These are phyloP conservation scores for Craseonycteris thonglongyai DNA, from an alignment of 2,113 vertebrate species.

Conservation along the genomic window DNA sequence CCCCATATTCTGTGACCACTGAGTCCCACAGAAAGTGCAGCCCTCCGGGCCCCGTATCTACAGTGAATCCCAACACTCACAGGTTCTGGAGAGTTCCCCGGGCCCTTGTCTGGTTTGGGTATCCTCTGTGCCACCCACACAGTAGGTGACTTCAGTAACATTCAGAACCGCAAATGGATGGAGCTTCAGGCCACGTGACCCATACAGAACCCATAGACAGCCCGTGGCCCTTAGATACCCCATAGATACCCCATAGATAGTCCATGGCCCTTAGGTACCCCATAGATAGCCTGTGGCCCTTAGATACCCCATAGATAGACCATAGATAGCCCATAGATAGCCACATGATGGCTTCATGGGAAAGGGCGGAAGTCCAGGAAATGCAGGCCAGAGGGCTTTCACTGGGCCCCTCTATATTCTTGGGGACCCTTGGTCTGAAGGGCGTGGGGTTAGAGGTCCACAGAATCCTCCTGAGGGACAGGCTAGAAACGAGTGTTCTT, in stretches of 20 bases:
- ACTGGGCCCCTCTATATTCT: neutral
- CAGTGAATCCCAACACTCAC: neutral
- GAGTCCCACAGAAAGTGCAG: neutral
- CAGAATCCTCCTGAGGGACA: neutral
- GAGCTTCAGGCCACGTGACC: neutral
- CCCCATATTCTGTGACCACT: neutral
- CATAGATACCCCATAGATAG: neutral
- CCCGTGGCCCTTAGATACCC: neutral
- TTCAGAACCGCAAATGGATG: neutral
- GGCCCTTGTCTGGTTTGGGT: neutral
- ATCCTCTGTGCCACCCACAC: neutral
- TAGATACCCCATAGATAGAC: rapidly evolving
- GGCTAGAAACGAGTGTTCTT: neutral
- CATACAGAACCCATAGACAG: neutral
- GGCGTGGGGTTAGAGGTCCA: neutral
- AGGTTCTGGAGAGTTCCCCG: no score
- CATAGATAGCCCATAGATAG: neutral
- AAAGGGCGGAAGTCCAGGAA: neutral
- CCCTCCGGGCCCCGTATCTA: neutral
- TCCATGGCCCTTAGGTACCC: neutral
- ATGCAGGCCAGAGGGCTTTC: neutral
- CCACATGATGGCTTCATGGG: neutral
- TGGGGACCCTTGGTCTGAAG: neutral
- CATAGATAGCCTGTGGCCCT: neutral
- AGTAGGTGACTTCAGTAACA: neutral